Evolutionary conservation across 2,888 invertebrate species (phyloP).

Genomic region (Cosmia pyralina): DNA sequence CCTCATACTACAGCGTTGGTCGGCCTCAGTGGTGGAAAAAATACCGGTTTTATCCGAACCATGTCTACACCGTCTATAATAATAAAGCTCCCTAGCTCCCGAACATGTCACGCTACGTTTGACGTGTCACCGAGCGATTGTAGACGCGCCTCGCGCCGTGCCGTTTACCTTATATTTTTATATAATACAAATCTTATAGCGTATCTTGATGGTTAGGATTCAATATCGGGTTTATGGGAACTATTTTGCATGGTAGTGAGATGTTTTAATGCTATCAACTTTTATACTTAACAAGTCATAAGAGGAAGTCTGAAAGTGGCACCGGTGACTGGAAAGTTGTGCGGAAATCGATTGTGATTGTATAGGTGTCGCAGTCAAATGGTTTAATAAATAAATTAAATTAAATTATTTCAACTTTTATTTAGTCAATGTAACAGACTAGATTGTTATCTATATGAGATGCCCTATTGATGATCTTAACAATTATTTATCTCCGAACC

Average conservation of each 20-base stretch:
- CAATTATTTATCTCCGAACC: slow-evolving; percentile 92
- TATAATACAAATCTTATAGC: slow-evolving; percentile 58
- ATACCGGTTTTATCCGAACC: slow-evolving; percentile 3
- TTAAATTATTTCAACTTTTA: not conserved
- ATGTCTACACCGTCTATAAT: not conserved
- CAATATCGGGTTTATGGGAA: slow-evolving; percentile 34
- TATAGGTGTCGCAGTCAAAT: no score
- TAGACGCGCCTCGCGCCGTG: slow-evolving; percentile 39
- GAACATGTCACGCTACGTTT: slow-evolving; percentile 47
- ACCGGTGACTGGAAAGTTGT: no score
- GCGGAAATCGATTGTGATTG: no score
- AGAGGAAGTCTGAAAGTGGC: no score
- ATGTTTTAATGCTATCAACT: not conserved
- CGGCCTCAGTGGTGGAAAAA: not conserved
- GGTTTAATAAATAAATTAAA: not conserved
- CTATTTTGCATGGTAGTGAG: slow-evolving; percentile 10
- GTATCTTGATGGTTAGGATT: slow-evolving; percentile 35
- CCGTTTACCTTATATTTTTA: slow-evolving; percentile 61
- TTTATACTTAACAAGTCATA: no score
- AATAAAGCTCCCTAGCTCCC: slow-evolving; percentile 47
- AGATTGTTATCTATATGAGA: slow-evolving; percentile 34
- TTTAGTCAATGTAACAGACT: slow-evolving; percentile 29
- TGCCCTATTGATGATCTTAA: slow-evolving; percentile 30
- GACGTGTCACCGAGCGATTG: slow-evolving; percentile 57
- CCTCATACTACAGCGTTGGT: no score